Evolutionary conservation across 2,797 vertebrate species (phyloP), one percentile per base, ranked within the genome.

Genomic region (Neostethus bicornis): DNA sequence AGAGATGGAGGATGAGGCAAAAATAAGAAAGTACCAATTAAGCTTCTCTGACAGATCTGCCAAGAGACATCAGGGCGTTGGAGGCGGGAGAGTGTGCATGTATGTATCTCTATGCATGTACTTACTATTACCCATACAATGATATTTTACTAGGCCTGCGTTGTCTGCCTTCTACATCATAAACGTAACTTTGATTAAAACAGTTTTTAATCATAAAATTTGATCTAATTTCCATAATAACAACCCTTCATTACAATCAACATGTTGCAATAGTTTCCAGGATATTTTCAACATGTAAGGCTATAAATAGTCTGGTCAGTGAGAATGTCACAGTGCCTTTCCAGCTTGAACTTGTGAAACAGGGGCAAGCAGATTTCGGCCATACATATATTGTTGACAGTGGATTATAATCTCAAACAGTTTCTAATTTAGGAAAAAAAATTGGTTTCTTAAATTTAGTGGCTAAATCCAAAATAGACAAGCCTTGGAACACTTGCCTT

Each of bases 21-120:
- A 83, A 77, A 76, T 75, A 63, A 78, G 75, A 84, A 79, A 80
- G 73, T 75, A 78, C 78, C 80, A 84, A 82, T 85, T 83, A 79
- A 79, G 70, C 76, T 84, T 60, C 70, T 78, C 64, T 80, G 72
- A 83, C 79, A 42, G 38, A 69, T 62, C 75, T 77, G 77, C 80
- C 84, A 84, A 74, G 73, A 84, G 64, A 80, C 81, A 80, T 84
- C 76, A 81, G 66, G 61, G 73, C 63, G 61, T 73, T 65, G 66
- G 60, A 79, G 70, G 77, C 28, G n/a, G 72, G 44, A 45, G 67
- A 51, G 67, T 76, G 45, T 66, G 28, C 61, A 52, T 28, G 45
- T 52, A n/a, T 37, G 35, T 31, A 47, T 57, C 7, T 66, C 48
- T 70, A 37, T 68, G 51, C 68, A 51, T 58, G 34, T 75, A 37